Percentiles rank a stretch among this genome's conserved stretches.
Evolutionary conservation across 2,888 invertebrate species (phyloP).

Genomic region (Drosophila paranaensis): DNA sequence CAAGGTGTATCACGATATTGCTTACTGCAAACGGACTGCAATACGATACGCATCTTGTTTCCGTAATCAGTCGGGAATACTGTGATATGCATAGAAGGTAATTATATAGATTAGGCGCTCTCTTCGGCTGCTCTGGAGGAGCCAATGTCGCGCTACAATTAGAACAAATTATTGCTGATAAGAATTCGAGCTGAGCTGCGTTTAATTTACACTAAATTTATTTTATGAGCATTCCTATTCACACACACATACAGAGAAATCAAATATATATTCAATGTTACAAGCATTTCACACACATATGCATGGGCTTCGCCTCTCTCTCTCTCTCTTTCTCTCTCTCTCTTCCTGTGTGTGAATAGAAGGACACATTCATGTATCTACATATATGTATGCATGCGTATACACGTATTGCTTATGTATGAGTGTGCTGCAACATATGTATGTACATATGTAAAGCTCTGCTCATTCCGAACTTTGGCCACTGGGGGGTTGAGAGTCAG

Average conservation of each 20-base stretch:
- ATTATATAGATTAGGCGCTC: not conserved
- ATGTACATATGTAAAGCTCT: not conserved
- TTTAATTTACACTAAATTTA: slow-evolving; percentile 1
- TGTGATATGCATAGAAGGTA: not conserved
- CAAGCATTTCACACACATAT: not conserved
- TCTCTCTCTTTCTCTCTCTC: no score
- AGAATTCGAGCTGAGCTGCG: slow-evolving; percentile 19
- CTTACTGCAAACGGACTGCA: not conserved
- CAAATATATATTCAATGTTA: slow-evolving; percentile 45
- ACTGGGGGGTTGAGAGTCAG: slow-evolving; percentile 18
- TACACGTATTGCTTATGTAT: not conserved
- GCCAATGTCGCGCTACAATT: slow-evolving; percentile 5
- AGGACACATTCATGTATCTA: no score
- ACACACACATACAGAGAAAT: not conserved
- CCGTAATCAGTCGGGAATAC: not conserved
- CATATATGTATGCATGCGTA: not conserved
- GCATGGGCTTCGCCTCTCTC: not conserved
- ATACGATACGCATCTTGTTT: not conserved
- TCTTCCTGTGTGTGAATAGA: no score
- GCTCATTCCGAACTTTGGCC: slow-evolving; percentile 13
- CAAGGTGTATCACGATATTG: not conserved
- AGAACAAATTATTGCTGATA: slow-evolving; percentile 32
- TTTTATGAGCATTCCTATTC: not conserved
- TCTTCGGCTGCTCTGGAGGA: not conserved
- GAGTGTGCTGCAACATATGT: no score